Evolutionary conservation across 2,888 invertebrate genomes (phyloP).

Genomic region (Nymphalis c-album): DNA sequence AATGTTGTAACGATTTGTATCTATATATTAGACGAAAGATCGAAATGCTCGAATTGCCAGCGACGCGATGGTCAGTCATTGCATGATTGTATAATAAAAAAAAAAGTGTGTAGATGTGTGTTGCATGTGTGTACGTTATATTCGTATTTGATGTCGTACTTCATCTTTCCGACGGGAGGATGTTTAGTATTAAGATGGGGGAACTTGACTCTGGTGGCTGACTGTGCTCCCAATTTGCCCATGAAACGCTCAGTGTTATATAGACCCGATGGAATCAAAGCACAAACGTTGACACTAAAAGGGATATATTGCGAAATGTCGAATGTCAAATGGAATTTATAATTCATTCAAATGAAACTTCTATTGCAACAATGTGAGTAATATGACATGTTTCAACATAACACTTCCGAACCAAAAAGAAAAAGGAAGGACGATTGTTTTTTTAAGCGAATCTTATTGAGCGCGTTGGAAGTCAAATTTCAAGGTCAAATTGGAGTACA

Average conservation of each 20-base stretch:
- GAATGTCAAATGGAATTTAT: constrained; percentile 26
- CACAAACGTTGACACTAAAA: constrained; percentile 29
- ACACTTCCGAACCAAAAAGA: too few species aligned
- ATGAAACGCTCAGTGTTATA: constrained; percentile 67
- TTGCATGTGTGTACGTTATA: constrained; percentile 78
- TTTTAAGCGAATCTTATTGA: too few species aligned
- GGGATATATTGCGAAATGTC: constrained; percentile 7
- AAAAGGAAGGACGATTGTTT: too few species aligned
- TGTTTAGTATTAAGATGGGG: constrained; percentile 76
- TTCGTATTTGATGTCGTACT: constrained; percentile 76
- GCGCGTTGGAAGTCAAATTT: too few species aligned
- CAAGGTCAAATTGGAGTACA: too few species aligned
- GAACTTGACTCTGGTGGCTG: constrained; percentile 80
- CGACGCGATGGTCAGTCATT: constrained; percentile 56
- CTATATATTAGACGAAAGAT: constrained; percentile 57
- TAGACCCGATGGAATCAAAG: constrained; percentile 52
- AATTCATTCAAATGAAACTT: too few species aligned
- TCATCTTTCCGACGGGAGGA: constrained; percentile 74
- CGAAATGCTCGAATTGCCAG: constrained; percentile 47
- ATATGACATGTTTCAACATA: too few species aligned
- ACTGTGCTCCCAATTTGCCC: constrained; percentile 66
- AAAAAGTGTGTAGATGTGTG: constrained; percentile 74
- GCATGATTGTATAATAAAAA: constrained; percentile 72
- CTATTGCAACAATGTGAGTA: too few species aligned
- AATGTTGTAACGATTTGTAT: constrained; percentile 61